Evolutionary conservation across 2,113 vertebrate genomes (phyloP).

Genomic region (Apodemus speciosus): DNA sequence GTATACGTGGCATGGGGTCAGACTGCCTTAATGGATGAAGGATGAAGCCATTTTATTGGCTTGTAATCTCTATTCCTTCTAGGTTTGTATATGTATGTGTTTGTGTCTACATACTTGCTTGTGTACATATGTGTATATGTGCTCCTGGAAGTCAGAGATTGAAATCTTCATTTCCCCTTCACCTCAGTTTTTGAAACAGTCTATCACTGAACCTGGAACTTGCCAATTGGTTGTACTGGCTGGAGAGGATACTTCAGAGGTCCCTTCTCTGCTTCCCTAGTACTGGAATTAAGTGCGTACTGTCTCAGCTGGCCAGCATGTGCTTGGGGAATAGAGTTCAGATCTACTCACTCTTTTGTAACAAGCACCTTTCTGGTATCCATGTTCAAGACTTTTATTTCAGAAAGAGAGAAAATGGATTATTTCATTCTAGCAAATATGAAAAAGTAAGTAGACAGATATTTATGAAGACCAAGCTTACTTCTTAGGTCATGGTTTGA

Average conservation of each 20-base stretch:
- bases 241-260: neutral
- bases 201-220: neutral
- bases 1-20: neutral
- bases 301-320: neutral
- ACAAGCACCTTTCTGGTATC: neutral
- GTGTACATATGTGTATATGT: neutral
- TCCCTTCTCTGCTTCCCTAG: neutral
- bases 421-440: constrained; percentile 19
- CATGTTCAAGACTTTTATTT: constrained; percentile 28
- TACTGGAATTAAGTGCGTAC: neutral
- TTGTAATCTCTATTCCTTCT: neutral
- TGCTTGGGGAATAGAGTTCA: neutral
- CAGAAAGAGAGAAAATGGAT: constrained; percentile 24
- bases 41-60: neutral
- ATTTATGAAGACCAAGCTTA: neutral
- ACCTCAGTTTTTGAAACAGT: neutral
- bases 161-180: neutral
- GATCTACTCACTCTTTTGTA: neutral
- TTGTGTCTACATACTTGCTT: neutral
- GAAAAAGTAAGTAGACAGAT: constrained; percentile 9
- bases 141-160: neutral
- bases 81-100: neutral
- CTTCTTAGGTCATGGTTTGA: constrained; percentile 37
- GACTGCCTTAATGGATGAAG: neutral
- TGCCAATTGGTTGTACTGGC: neutral